phyloP scores from a whole-genome alignment of 2,797 vertebrate genomes.

The Protosalanx chinensis region DNA sequence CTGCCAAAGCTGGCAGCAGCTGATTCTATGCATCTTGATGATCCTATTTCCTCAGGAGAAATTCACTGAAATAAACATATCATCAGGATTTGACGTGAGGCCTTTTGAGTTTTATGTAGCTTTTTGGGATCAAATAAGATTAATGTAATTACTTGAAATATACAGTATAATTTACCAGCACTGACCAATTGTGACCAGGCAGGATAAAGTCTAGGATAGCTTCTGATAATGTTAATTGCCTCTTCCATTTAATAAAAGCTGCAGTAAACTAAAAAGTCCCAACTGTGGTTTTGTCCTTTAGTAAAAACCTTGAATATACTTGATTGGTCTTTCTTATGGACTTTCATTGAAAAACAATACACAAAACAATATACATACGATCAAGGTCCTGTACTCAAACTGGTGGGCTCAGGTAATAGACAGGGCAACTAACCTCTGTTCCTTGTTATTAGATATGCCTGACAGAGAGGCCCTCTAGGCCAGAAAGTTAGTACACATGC shows the following conservation, averaged over 20 bases:
- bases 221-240: background rate
- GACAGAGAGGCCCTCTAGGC: background rate
- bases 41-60: background rate
- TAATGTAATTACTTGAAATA: background rate
- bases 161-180: background rate
- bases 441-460: background rate
- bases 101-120: background rate
- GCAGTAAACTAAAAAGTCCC: background rate
- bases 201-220: background rate
- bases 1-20: background rate
- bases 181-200: background rate
- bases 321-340: background rate
- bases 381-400: background rate
- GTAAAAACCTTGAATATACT: background rate
- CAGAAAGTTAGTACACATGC: too few species aligned
- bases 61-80: background rate
- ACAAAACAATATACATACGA: background rate
- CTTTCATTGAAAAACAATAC: background rate
- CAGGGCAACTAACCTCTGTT: background rate
- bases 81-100: too few species aligned
- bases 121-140: background rate
- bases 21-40: background rate
- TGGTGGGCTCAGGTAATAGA: background rate
- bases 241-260: background rate
- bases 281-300: background rate